Evolutionary conservation across 2,888 invertebrate species (phyloP).

Genomic region (Galerucella pusilla): DNA sequence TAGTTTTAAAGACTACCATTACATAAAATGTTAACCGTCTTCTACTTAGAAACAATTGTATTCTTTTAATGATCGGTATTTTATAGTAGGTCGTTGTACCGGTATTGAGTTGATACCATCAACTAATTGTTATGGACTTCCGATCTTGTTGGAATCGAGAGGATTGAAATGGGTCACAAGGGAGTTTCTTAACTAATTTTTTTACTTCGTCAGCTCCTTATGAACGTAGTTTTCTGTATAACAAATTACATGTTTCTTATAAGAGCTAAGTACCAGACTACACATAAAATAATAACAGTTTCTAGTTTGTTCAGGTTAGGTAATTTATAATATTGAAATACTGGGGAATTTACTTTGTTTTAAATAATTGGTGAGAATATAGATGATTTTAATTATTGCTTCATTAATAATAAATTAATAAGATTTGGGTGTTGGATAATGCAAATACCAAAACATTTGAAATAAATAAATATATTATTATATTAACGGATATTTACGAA

Average conservation of each 20-base stretch:
- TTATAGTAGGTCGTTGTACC: neutral
- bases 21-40: neutral
- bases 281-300: neutral
- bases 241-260: slow-evolving; percentile 17
- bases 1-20: neutral
- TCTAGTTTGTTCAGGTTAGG: neutral
- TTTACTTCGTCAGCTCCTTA: slow-evolving; percentile 2
- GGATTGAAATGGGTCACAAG: slow-evolving; percentile 12
- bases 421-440: too few species aligned
- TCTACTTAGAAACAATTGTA: neutral
- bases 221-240: slow-evolving; percentile 2
- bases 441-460: too few species aligned
- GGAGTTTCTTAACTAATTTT: slow-evolving; percentile 5
- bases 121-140: slow-evolving; percentile 15
- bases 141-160: neutral
- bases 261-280: slow-evolving; percentile 5
- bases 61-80: neutral
- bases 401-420: too few species aligned
- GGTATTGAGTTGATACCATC: slow-evolving; percentile 10
- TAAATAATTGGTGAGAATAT: too few species aligned
- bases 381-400: too few species aligned
- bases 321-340: too few species aligned
- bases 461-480: too few species aligned
- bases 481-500: too few species aligned
- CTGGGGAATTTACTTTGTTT: neutral